Conservation (phyloP, 92 coral and sea anemone genomes). For the Micromussa lordhowensis region DNA sequence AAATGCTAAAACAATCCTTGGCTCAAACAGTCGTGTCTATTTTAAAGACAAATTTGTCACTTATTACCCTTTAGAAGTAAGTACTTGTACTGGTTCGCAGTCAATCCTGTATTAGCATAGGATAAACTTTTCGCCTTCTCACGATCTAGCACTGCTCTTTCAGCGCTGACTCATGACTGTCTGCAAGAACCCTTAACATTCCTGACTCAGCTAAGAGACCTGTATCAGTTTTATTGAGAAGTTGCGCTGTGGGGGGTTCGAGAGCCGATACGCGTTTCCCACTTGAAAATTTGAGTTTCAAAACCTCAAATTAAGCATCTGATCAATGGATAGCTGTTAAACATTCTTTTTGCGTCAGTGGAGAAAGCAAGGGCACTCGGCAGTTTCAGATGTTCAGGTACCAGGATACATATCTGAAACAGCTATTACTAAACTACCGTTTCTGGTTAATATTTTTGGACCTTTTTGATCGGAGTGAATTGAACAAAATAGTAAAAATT, state of each 20-base stretch:
- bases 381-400: background rate
- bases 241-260: conserved; percentile 1
- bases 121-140: background rate
- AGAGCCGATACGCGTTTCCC: background rate
- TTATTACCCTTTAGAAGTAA: too few relatives aligned
- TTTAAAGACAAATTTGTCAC: background rate
- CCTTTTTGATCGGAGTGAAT: background rate
- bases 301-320: background rate
- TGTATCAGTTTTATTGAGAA: background rate
- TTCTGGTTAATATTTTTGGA: too few relatives aligned
- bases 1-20: background rate
- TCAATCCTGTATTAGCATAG: background rate
- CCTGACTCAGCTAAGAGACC: background rate
- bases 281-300: background rate
- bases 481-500: too few relatives aligned
- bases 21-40: background rate
- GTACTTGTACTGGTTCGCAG: background rate
- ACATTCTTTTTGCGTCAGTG: background rate
- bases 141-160: background rate
- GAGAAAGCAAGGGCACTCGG: background rate
- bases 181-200: background rate
- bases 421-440: too few relatives aligned
- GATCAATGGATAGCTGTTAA: too few relatives aligned
- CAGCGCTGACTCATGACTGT: background rate
- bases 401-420: background rate